Conservation (phyloP, 2,113 vertebrate genomes). For the Clarias gariepinus region DNA sequence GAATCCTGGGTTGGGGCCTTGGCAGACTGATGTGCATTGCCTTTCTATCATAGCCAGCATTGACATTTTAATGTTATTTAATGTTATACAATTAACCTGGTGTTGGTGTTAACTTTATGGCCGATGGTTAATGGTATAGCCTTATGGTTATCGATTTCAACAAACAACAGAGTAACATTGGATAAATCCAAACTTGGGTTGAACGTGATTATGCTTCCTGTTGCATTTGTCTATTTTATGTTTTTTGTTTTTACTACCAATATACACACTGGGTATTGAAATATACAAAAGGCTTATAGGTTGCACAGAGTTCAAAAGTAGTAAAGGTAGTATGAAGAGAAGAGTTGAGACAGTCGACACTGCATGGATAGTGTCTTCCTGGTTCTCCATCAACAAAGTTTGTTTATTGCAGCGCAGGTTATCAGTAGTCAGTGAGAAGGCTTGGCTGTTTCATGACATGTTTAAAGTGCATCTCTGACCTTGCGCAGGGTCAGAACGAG, state of each 20-base stretch:
- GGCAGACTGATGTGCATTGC: too few relatives aligned
- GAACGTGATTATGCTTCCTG: not conserved
- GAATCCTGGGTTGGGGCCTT: too few relatives aligned
- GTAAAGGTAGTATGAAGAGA: not conserved
- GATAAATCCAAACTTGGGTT: not conserved
- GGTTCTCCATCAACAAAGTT: not conserved
- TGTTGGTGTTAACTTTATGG: too few relatives aligned
- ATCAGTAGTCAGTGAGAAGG: conserved; percentile 3
- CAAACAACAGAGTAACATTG: not conserved
- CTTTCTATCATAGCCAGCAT: too few relatives aligned
- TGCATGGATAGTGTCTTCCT: not conserved
- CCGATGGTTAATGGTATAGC: not conserved
- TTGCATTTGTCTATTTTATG: not conserved
- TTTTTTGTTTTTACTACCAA: not conserved
- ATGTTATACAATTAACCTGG: too few relatives aligned
- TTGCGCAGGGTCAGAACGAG: not conserved
- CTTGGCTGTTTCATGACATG: not conserved
- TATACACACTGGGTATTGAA: not conserved
- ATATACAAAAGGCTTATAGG: not conserved
- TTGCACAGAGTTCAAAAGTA: not conserved
- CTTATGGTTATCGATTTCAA: not conserved
- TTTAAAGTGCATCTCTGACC: not conserved
- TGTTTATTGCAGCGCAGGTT: not conserved
- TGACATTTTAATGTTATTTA: too few relatives aligned
- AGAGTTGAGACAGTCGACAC: not conserved